A percentile compares a stretch with the other conserved stretches of the same genome.
phyloP scores from a whole-genome alignment of 2,888 invertebrate genomes.

The Aelia acuminata region DNA sequence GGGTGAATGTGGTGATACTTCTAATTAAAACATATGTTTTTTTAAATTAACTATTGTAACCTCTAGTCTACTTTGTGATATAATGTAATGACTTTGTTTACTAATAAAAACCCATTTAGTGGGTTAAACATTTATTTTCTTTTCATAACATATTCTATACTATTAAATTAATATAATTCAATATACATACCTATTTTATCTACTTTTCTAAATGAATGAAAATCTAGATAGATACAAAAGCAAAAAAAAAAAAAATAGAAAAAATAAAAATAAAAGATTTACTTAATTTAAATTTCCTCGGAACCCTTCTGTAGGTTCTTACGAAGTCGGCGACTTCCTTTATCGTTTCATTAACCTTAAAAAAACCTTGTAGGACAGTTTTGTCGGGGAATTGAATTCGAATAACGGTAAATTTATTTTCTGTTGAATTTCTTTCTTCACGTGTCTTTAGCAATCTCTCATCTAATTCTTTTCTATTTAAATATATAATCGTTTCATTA shows the following conservation, averaged over 20 bases:
- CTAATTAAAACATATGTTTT: too few species aligned
- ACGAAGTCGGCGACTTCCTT: constrained; percentile 82
- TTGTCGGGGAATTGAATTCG: constrained; percentile 90
- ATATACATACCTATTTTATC: too few species aligned
- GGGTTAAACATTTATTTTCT: too few species aligned
- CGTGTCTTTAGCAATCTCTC: constrained; percentile 68
- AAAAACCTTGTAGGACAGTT: constrained; percentile 88
- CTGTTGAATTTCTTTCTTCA: constrained; percentile 70
- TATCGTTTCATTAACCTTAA: constrained; percentile 83
- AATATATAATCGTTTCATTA: not conserved
- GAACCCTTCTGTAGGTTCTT: constrained; percentile 66
- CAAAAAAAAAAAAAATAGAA: not conserved
- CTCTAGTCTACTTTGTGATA: too few species aligned
- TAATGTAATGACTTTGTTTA: too few species aligned
- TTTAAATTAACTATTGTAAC: too few species aligned
- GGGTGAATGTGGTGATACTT: too few species aligned
- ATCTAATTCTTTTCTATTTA: constrained; percentile 37
- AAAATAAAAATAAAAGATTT: not conserved
- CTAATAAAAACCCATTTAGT: too few species aligned
- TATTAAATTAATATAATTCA: too few species aligned
- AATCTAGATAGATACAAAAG: not conserved
- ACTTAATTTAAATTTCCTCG: not conserved
- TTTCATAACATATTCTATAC: too few species aligned
- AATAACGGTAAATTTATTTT: constrained; percentile 79
- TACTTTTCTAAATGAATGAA: too few species aligned